Conservation (phyloP, 2,797 vertebrate genomes). For the Schizopygopsis malacanthus region DNA sequence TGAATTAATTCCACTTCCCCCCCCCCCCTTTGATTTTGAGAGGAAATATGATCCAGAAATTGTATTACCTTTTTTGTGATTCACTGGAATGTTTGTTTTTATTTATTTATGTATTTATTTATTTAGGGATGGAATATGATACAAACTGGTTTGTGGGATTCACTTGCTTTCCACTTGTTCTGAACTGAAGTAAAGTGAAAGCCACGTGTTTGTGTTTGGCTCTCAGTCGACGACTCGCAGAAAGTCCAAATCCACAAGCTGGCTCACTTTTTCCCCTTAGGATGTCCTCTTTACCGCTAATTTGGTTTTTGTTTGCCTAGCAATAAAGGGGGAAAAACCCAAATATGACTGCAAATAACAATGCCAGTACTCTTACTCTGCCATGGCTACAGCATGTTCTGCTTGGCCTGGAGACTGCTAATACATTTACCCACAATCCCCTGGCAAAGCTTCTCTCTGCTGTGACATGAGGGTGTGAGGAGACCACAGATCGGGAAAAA, state of each 20-base stretch:
- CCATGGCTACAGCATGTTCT: constrained; percentile 64
- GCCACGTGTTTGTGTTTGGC: constrained; percentile 17
- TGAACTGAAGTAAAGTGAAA: background rate
- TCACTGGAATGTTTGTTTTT: background rate
- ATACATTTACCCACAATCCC: constrained; percentile 68
- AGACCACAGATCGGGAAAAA: background rate
- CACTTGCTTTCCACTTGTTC: background rate
- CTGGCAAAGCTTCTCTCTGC: constrained; percentile 46
- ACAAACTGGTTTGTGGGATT: background rate
- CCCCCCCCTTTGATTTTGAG: background rate
- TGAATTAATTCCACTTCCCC: background rate
- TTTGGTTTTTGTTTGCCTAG: constrained; percentile 50
- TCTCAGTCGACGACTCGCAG: background rate
- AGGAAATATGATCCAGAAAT: background rate
- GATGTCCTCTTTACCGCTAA: constrained; percentile 48
- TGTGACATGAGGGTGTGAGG: background rate
- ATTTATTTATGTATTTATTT: background rate
- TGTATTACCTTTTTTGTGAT: background rate
- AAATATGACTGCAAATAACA: constrained; percentile 36
- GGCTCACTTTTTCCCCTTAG: constrained; percentile 24
- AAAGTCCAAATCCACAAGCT: constrained; percentile 48
- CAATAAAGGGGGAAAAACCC: constrained; percentile 36
- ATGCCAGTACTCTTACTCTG: constrained; percentile 48
- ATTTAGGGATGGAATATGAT: background rate
- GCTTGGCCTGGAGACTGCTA: constrained; percentile 46